Percentiles rank a stretch among this genome's conserved stretches.
These are phyloP conservation scores for Malurus cyaneus DNA, from an alignment of 2,113 vertebrate genomes.

Conservation along the genomic window DNA sequence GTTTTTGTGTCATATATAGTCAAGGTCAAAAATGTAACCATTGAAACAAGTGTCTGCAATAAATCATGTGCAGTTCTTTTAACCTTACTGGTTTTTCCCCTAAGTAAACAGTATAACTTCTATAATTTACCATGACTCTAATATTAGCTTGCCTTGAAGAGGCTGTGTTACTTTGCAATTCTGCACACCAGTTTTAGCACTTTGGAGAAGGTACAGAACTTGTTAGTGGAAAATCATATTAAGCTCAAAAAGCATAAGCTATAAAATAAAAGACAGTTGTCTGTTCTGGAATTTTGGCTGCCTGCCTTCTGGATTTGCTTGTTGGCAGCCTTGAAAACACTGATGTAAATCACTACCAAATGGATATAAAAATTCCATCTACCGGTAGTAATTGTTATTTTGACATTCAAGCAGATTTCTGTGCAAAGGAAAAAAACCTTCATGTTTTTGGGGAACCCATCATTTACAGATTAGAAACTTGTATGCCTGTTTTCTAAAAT, in stretches of 20 bases:
- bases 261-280: conserved; percentile 81
- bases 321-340: conserved; percentile 72
- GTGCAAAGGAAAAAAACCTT: conserved; percentile 19
- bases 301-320: conserved; percentile 74
- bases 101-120: conserved; percentile 67
- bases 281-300: conserved; percentile 75
- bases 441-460: conserved; percentile 16
- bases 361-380: conserved; percentile 76
- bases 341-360: conserved; percentile 79
- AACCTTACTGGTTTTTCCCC: conserved; percentile 30
- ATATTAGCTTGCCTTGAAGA: conserved; percentile 68
- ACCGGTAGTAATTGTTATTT: conserved; percentile 66
- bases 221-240: conserved; percentile 79
- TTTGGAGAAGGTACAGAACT: conserved; percentile 72
- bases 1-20: neutral
- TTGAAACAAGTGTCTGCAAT: conserved; percentile 41
- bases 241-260: conserved; percentile 74
- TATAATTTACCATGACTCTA: conserved; percentile 69
- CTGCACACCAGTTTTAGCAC: conserved; percentile 65
- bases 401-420: conserved; percentile 69
- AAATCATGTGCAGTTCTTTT: conserved; percentile 61
- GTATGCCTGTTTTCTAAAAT: neutral
- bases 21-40: conserved; percentile 30
- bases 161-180: conserved; percentile 64
- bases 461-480: conserved; percentile 10